These are phyloP conservation scores for Brienomyrus brachyistius DNA, from an alignment of 2,113 vertebrate genomes.

Conservation along the genomic window DNA sequence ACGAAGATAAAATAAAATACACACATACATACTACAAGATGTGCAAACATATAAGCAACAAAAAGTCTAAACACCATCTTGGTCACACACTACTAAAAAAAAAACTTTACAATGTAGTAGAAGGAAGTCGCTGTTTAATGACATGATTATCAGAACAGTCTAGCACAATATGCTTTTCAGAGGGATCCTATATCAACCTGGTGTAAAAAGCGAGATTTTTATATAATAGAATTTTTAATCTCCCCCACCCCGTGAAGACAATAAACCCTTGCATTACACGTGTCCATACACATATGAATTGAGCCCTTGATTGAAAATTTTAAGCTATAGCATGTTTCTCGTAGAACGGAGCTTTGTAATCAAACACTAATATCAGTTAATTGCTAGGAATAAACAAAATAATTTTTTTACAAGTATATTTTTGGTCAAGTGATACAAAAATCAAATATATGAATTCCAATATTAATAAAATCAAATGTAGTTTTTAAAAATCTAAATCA, in stretches of 20 bases:
- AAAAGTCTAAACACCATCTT: neutral
- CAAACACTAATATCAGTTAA: neutral
- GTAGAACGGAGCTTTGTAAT: neutral
- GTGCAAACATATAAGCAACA: neutral
- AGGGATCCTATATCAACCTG: neutral
- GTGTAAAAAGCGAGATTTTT: neutral
- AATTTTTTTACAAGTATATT: neutral
- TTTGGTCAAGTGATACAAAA: neutral
- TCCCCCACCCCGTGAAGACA: neutral
- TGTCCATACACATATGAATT: neutral
- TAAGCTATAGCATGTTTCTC: neutral
- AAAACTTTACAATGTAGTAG: neutral
- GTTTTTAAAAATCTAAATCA: neutral
- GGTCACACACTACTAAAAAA: neutral
- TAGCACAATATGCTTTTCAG: neutral
- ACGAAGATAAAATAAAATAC: too few relatives aligned
- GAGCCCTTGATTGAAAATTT: neutral
- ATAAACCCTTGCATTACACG: neutral
- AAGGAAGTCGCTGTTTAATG: neutral
- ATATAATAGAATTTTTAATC: neutral
- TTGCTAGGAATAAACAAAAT: neutral
- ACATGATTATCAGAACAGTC: neutral
- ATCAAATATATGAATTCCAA: neutral
- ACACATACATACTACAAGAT: neutral
- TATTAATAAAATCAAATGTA: neutral